Evolutionary conservation across 2,888 invertebrate genomes (phyloP), one percentile per base, ranked within the genome.

Genomic region (Agrochola circellaris): DNA sequence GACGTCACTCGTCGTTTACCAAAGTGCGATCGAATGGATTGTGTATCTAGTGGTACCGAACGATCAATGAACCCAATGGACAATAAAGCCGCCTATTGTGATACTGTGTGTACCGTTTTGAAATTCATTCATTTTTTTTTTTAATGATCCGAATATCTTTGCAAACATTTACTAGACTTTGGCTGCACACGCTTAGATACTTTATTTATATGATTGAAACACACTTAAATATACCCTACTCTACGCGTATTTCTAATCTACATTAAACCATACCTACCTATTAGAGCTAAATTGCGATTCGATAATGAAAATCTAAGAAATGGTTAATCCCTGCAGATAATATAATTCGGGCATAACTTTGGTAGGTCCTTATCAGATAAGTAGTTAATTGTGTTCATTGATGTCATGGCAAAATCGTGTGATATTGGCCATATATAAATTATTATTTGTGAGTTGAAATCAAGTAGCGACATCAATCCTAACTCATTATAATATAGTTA

Each of bases 281-380:
- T 26, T 65, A 62, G 67, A 30, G 83, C 67, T 60, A 64, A 61
- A 71, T 77, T 82, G 67, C 79, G 71, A 83, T 72, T 79, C 48
- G 84, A 86, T 86, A 84, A 72, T 54, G n/a, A 73, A 84, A 86
- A 67, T 84, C 84, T 79, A 68, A 84, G 84, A 84, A 84, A 86
- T 70, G 34, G 45, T 75, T 84, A 84, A 84, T 84, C 84, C 84
- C 15, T 68, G 11, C 30, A 60, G 84, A 84, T 84, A 86, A 61
- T 26, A 64, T 26, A 38, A 62, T 83, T 73, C 61, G 54, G 73
- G n/a, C 65, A 83, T 62, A 67, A 51, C 71, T 79, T 67, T 62
- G 56, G 23, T 58, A 54, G n/a, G 13, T 9, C 48, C 61, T 42
- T 83, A 84, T 86, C 84, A 73, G 73, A 83, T 83, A 75, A 75